Base-by-base conservation (phyloP, 2,888 invertebrate genomes). In the Sesia bembeciformis region DNA sequence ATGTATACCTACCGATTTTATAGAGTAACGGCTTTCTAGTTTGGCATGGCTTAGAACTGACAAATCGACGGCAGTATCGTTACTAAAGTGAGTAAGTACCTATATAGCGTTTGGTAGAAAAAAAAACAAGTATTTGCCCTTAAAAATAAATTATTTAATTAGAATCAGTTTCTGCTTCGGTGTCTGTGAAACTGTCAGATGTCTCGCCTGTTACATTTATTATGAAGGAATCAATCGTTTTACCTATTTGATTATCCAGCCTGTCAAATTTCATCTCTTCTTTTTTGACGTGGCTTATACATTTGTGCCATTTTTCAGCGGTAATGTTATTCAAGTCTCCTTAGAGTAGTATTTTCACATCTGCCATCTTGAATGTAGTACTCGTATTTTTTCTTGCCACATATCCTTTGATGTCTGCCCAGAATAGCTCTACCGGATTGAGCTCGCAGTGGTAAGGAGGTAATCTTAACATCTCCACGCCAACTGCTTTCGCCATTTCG, bases 381-480 rank as follows among this genome's bases (percentile, higher is more conserved):
- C 23, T 23, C 23, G 23, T 23, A 7, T 56, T 56, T 43, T 56
- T 43, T 40, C 39, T 53, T 2, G 56, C 53, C n/a, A 53, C 56
- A 39, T 56, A 49, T 4, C 56, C 56, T 40, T 56, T 56, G n/a
- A 53, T 43, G 5, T 56, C 39, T 2, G 56, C 53, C 53, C 53
- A 52, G n/a, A 56, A 39, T 39, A 51, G n/a, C 39, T 54, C 50
- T 4, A 53, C 50, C 3, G 50, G 53, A 40, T 54, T 54, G 3
- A 53, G 6, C 4, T 53, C 40, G 7, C 53, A 53, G 38, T 53
- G 53, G 23, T 23, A 23, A 23, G 23, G 23, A 23, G 23, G 23
- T 23, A 23, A 23, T 23, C 23, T 23, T 23, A 23, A 23, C 23
- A 23, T 23, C 23, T 23, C 23, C 23, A 23, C 23, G 23, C 23